Base-by-base conservation (phyloP, 2,888 invertebrate species). In the Troides helena region DNA sequence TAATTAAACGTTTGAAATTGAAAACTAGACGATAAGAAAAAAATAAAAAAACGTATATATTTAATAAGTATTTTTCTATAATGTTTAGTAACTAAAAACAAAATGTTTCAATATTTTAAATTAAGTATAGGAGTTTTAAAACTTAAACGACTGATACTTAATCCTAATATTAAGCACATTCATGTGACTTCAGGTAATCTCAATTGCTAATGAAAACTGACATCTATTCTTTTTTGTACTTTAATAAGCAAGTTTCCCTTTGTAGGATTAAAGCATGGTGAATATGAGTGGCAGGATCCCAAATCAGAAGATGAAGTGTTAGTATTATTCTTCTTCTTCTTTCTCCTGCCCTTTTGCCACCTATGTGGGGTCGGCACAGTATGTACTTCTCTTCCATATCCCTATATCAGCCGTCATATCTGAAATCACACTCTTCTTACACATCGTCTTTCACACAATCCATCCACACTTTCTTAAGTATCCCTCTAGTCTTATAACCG, bases 271-370 rank as follows among this genome's bases (percentile, higher is more conserved):
- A 81, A 77, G 67, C 96, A 96, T 81, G 96, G 96, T n/a, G 96
- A 96, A 90, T 98, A 96, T 85, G 99, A 99, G 92, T 97, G 96
- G 95, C 94, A 97, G 88, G 98, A 99, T 86, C 98, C 99, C 5
- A 97, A 97, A 87, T 95, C 96, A 0, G 96, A 97, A 79, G 96
- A 97, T 77, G 98, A 99, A 94, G 94, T 98, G 98, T 98, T 93
- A 94, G 96, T 93, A 63, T 25, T 57, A 21, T 21, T 21, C 21
- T 21, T 21, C 21, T 21, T 21, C 21, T 21, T 21, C 21, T 21
- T 21, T 21, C 21, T 21, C 21, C 21, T 21, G 21, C 21, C 21
- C 21, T 21, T 21, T 21, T 21, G 1, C 21, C 21, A 21, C 21
- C 21, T 21, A 21, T 21, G 21, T 21, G 0, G 21, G 21, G 21